Percentiles rank a stretch among this genome's conserved stretches.
These are phyloP conservation scores for Neoseiulus cucumeris DNA, from an alignment of 1,140 invertebrate genomes.

Conservation along the genomic window DNA sequence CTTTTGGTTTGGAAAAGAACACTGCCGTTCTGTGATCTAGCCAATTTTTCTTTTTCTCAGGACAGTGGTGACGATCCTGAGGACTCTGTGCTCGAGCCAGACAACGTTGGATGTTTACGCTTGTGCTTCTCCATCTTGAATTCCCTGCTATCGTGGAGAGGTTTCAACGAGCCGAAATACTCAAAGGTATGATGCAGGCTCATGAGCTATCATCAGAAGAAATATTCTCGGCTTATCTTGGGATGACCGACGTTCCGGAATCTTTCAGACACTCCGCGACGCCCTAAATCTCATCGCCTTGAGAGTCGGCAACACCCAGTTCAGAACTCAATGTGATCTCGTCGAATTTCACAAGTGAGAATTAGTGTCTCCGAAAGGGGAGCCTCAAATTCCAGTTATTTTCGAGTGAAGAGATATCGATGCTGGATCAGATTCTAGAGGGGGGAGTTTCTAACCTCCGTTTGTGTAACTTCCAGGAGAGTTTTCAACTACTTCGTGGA, in stretches of 20 bases:
- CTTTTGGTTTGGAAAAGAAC: no score
- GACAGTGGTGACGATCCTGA: not conserved
- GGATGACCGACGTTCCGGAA: no score
- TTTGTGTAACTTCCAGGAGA: not conserved
- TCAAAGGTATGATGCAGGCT: not conserved
- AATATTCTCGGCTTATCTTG: no score
- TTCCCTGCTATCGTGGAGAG: constrained; percentile 1
- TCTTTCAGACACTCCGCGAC: not conserved
- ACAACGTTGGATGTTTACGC: not conserved
- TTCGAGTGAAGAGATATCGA: no score
- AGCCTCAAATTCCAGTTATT: no score
- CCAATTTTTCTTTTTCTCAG: no score
- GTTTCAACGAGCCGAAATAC: not conserved
- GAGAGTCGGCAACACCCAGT: not conserved
- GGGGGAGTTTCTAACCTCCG: no score
- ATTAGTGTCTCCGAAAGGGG: no score
- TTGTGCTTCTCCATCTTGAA: not conserved
- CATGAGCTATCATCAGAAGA: no score
- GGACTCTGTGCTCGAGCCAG: not conserved
- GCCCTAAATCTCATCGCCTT: not conserved
- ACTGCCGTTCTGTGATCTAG: no score
- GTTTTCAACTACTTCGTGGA: not conserved
- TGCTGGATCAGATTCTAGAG: no score
- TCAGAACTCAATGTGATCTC: constrained; percentile 1
- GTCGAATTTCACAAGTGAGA: constrained; percentile 2